Conservation (phyloP, 2,113 vertebrate species). For the Elachura formosa region DNA sequence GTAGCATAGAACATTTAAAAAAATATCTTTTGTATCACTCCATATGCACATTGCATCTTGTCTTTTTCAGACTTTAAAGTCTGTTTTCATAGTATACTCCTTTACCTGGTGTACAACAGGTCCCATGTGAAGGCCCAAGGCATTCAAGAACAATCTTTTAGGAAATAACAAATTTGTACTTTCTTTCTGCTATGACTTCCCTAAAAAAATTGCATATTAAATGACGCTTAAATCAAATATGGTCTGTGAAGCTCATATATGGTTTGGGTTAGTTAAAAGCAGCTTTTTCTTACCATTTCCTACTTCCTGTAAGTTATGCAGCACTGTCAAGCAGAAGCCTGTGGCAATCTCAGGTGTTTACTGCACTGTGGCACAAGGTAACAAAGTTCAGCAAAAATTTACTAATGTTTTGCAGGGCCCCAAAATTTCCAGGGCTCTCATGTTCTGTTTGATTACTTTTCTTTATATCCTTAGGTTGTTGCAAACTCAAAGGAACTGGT, state of each 20-base stretch:
- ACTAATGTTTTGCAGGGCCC: not conserved
- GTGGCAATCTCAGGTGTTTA: not conserved
- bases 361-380: not conserved
- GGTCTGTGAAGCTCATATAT: not conserved
- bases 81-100: not conserved
- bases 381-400: not conserved
- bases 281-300: not conserved
- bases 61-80: not conserved
- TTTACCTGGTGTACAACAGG: not conserved
- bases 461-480: not conserved
- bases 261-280: not conserved
- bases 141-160: not conserved
- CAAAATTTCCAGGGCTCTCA: not conserved
- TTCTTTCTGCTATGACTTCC: not conserved
- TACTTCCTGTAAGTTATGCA: not conserved
- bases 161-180: not conserved
- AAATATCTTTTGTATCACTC: not conserved
- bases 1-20: not conserved
- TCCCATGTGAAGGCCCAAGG: not conserved
- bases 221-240: not conserved
- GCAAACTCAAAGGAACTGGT: not conserved
- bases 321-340: not conserved
- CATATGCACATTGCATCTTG: not conserved
- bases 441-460: not conserved
- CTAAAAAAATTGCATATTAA: not conserved